Evolutionary conservation across 1,140 invertebrate genomes (phyloP), one percentile per base, ranked within the genome.

Genomic region (Drosophila mauritiana): DNA sequence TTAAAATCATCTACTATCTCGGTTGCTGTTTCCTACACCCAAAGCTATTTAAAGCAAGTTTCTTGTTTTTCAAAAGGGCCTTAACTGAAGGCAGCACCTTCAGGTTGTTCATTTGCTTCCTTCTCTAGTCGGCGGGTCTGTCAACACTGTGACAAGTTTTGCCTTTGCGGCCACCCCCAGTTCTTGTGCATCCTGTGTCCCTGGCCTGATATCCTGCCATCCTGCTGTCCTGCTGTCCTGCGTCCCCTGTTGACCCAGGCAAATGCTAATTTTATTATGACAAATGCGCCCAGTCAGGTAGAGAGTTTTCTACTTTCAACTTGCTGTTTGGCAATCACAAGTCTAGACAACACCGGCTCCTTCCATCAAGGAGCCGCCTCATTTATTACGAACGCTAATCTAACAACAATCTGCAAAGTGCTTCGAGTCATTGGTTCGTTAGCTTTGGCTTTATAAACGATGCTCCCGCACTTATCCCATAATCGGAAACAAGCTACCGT

Each of bases 261-360:
- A 78, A 85, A 86, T 78, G 74, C 69, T 86, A 75, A 78, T 85
- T 85, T 81, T 75, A 85, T 85, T 85, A 86, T 85, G 82, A 86
- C 82, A 86, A 86, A 81, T 81, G 82, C 73, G 49, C 67, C 61
- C 37, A 61, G 63, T 75, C 64, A 59, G 45, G 65, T 69, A 55
- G 68, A 17, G 76, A 55, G 25, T 68, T 49, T 49, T 45, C 34
- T 54, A 54, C 48, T 65, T 58, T 40, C 48, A 67, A 58, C 43
- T 61, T 48, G 36, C 54, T 80, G 46, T 46, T 74, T 67, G 20
- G 52, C 74, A 56, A 76, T 77, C 73, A 74, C 12, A 52, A 73
- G 49, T 73, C 73, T 76, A 77, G 73, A 77, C 73, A 55, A 40
- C 67, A 22, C 52, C 64, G 43, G 43, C 45, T 42, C 72, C 31